Conservation (phyloP, 2,797 vertebrate species). For the Parambassis ranga region DNA sequence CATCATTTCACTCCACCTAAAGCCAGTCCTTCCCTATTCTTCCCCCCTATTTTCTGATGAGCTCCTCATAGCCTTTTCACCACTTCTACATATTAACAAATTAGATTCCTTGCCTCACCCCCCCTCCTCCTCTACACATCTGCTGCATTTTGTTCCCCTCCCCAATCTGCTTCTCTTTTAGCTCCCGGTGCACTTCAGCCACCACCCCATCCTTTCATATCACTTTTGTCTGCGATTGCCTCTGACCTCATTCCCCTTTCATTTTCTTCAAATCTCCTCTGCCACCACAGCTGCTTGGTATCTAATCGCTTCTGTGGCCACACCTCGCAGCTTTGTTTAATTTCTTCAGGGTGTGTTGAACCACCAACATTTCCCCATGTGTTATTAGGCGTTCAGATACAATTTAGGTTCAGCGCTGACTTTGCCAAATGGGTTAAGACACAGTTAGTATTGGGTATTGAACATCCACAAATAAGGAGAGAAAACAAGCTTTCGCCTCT, state of each 20-base stretch:
- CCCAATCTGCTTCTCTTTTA: conserved; percentile 14
- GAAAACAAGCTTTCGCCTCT: too few relatives aligned
- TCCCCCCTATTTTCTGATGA: conserved; percentile 28
- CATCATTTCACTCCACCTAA: conserved; percentile 38
- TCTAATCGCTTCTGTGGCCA: conserved; percentile 56
- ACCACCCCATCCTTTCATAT: conserved; percentile 33
- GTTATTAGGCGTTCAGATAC: background rate
- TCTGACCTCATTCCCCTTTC: conserved; percentile 65
- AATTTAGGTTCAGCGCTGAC: background rate
- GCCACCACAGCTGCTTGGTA: conserved; percentile 40
- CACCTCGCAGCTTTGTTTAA: conserved; percentile 45
- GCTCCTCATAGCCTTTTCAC: conserved; percentile 37
- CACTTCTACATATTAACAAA: conserved; percentile 49
- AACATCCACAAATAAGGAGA: too few relatives aligned
- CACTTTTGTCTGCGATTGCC: conserved; percentile 66
- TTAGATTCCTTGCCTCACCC: conserved; percentile 6
- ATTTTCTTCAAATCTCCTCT: conserved; percentile 59
- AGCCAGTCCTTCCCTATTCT: conserved; percentile 31
- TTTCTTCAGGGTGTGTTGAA: conserved; percentile 9
- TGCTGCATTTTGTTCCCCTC: conserved; percentile 6
- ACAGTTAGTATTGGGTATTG: background rate
- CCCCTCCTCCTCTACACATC: background rate
- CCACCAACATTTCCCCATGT: background rate
- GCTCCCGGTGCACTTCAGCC: conserved; percentile 16
- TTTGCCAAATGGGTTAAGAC: background rate